Base-by-base conservation (phyloP, 1,140 invertebrate genomes). In the Cyphomyrmex costatus region DNA sequence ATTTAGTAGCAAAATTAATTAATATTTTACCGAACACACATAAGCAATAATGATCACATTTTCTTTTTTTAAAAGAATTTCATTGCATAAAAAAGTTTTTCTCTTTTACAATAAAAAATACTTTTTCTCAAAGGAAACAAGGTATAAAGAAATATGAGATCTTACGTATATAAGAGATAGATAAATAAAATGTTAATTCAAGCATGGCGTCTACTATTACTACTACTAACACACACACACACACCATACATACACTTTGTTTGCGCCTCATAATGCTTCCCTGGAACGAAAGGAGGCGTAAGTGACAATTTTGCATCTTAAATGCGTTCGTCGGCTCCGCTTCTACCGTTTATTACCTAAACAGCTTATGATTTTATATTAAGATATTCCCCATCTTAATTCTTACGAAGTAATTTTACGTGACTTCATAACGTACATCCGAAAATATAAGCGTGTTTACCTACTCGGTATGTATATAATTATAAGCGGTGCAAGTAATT, bases 121-220 rank as follows among this genome's bases (percentile, higher is more conserved):
- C 21, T 14, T 21, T n/a, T 51, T 19, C 12, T 65, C 1, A 19
- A 12, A 2, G 6, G 6, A 49, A 66, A 24, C 4, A 19, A 51
- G 2, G 19, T 27, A 30, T n/a, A n/a, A n/a, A 4, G 19, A 30
- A 46, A 56, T 49, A 65, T 42, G 7, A 2, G 16, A 63, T 14
- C 30, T 14, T 77, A 36, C 1, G n/a, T 21, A 36, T 42, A 36
- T 10, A 16, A 5, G 8, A 53, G n/a, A n/a, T n/a, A 36, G 30
- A 24, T n/a, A n/a, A 79, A 68, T 79, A 68, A 53, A 70, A 79
- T 79, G 77, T 79, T 79, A 79, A 79, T 79, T 80, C 63, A 51
- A 70, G 63, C 77, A 21, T 53, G 30, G 77, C n/a, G 19, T 65
- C 58, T 21, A 61, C 27, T 46, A 61, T n/a, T 36, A 36, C 33